Base-by-base conservation (phyloP, 2,113 vertebrate genomes). In the Oryzias celebensis region DNA sequence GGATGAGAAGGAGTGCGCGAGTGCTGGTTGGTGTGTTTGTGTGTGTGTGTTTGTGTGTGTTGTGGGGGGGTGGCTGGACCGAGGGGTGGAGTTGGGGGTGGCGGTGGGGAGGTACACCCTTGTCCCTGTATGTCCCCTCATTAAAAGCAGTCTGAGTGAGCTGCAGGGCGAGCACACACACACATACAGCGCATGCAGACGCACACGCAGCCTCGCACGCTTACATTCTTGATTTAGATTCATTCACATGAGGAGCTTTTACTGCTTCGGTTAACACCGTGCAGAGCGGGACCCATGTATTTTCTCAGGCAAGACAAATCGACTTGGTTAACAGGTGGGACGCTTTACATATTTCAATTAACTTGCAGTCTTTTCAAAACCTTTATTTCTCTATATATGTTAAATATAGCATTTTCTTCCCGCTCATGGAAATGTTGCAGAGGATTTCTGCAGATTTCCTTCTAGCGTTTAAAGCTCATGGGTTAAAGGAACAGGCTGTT, bases 201-300 rank as follows among this genome's bases (percentile, higher is more conserved):
- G 56, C 64, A 67, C 61, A 70, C 63, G 46, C 55, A 59, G 50
- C 42, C 66, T 54, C 62, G 48, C 60, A 53, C 58, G n/a, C 70
- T 31, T 66, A 78, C 81, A 86, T 73, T 83, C 81, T 73, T 73
- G 75, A 64, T 79, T 71, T 73, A 75, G 83, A 75, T 84, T 85
- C 77, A 92, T 92, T 92, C 87, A 90, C 86, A 92, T 88, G 85
- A 92, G 89, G 82, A 86, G 87, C 90, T 90, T 89, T 91, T 89
- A 87, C 86, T 84, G 80, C 78, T 86, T 63, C 82, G 83, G 88
- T 87, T 85, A 90, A 90, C 84, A 81, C 84, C 73, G 82, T 52
- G 77, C 65, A 36, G 80, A 87, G 82, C 77, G 68, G 78, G 78
- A 71, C 85, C 54, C 23, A 90, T 91, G 87, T 88, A 86, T 86